Evolutionary conservation across 2,888 invertebrate species (phyloP).

Genomic region (Mesochorus sp.): DNA sequence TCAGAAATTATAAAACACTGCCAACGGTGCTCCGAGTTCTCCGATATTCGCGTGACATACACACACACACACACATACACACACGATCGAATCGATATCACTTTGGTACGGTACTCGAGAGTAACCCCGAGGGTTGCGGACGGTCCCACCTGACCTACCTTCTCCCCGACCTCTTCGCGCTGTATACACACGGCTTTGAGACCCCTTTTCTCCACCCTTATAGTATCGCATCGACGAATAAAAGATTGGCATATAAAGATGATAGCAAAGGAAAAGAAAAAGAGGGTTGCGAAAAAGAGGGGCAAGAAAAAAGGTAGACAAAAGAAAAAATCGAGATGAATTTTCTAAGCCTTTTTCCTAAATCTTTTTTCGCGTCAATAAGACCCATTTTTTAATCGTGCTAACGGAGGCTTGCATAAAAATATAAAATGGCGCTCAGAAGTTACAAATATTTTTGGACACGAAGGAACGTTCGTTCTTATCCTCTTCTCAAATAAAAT

Average conservation of each 20-base stretch:
- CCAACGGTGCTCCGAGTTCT: conserved; percentile 84
- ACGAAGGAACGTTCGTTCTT: not conserved
- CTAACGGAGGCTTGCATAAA: not conserved
- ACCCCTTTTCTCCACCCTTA: conserved; percentile 41
- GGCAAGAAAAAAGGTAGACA: conserved; percentile 29
- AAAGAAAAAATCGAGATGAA: conserved; percentile 32
- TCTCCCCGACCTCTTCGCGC: conserved; percentile 56
- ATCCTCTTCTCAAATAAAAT: not conserved
- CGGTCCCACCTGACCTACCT: conserved; percentile 61
- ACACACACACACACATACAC: too few relatives aligned
- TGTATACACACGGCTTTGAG: conserved; percentile 39
- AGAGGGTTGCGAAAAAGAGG: not conserved
- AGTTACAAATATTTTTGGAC: conserved; percentile 19
- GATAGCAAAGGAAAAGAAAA: conserved; percentile 1
- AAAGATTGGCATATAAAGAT: conserved; percentile 57
- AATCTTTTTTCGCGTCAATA: not conserved
- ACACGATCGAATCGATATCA: conserved; percentile 63
- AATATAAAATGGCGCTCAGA: conserved; percentile 16
- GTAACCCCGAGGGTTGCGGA: conserved; percentile 64
- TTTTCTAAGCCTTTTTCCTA: conserved; percentile 5
- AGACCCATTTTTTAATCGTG: not conserved
- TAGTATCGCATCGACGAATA: conserved; percentile 61
- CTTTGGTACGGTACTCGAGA: conserved; percentile 51
- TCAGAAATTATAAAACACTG: conserved; percentile 40
- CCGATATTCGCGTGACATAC: conserved; percentile 83